Conservation (phyloP, 2,888 invertebrate genomes). For the Rhorus exstirpatorius region DNA sequence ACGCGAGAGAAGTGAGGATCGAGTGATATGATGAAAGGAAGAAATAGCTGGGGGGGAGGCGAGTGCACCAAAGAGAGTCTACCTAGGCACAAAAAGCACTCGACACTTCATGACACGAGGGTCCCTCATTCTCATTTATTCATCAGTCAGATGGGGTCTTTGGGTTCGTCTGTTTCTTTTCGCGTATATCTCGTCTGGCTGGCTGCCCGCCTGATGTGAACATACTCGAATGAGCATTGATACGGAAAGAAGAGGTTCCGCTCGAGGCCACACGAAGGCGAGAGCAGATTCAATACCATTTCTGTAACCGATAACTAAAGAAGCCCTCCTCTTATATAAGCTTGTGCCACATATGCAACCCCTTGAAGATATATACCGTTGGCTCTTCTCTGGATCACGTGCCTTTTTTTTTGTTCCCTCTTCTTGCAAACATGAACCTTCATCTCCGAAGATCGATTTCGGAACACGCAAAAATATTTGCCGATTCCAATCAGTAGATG, state of each 20-base stretch:
- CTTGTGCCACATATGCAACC: slow-evolving; percentile 33
- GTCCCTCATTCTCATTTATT: slow-evolving; percentile 67
- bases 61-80: slow-evolving; percentile 19
- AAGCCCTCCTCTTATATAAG: neutral
- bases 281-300: slow-evolving; percentile 50
- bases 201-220: slow-evolving; percentile 16
- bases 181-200: slow-evolving; percentile 9
- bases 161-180: slow-evolving; percentile 46
- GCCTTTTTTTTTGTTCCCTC: slow-evolving; percentile 1
- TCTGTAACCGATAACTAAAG: slow-evolving; percentile 30
- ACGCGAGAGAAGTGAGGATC: slow-evolving; percentile 49
- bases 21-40: slow-evolving; percentile 57
- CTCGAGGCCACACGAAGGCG: neutral
- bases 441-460: neutral
- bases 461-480: neutral
- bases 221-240: slow-evolving; percentile 60
- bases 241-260: slow-evolving; percentile 34
- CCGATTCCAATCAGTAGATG: no score
- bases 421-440: neutral
- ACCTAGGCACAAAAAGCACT: slow-evolving; percentile 64
- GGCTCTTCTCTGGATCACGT: neutral
- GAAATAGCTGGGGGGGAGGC: slow-evolving; percentile 22
- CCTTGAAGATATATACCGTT: slow-evolving; percentile 38
- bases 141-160: slow-evolving; percentile 55
- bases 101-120: slow-evolving; percentile 64